Base-by-base conservation (phyloP, 1,140 invertebrate genomes). In the Conus betulinus region DNA sequence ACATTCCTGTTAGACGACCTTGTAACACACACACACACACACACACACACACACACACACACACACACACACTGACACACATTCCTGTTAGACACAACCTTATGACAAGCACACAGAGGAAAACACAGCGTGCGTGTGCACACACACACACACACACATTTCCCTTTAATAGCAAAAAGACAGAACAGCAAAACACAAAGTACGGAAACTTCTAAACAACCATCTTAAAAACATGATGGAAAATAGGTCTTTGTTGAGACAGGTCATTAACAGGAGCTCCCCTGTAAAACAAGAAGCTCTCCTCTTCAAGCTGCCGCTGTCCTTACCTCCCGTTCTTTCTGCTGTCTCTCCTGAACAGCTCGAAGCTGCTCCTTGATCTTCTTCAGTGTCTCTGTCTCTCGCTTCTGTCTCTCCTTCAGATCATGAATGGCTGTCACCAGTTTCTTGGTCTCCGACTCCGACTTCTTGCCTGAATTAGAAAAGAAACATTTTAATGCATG, bases 381-480 rank as follows among this genome's bases (percentile, higher is more conserved):
- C 86, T 93, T 94, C 57, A 94, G 82, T 7, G 63, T 84, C 39
- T 94, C 94, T 4, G 92, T 93, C 89, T 94, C 93, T 83, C 88
- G 83, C 82, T 92, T 93, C 85, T 94, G 90, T 84, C 90, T 89
- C 82, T 94, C 93, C 88, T 94, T 94, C 88, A 94, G 87, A 55
- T 93, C 92, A 85, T 94, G 93, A 52, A 94, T 93, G 53, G 92
- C 91, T 15, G 91, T 92, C 27, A 94, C 93, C 76, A 89, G 87
- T 17, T 89, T 88, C 85, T 94, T 94, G 13, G 93, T 94, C 71
- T 94, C 93, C 11, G 91, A 91, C 84, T 94, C 93, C 17, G 91
- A 92, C 39, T 91, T 88, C 87, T 94, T 94, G 67, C 94, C 94
- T 94, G 87, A 23, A 84, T 52, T 55, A 55, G 51, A 84, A 52